Conservation (phyloP, 2,888 invertebrate genomes). For the Nemotelus nigrinus region DNA sequence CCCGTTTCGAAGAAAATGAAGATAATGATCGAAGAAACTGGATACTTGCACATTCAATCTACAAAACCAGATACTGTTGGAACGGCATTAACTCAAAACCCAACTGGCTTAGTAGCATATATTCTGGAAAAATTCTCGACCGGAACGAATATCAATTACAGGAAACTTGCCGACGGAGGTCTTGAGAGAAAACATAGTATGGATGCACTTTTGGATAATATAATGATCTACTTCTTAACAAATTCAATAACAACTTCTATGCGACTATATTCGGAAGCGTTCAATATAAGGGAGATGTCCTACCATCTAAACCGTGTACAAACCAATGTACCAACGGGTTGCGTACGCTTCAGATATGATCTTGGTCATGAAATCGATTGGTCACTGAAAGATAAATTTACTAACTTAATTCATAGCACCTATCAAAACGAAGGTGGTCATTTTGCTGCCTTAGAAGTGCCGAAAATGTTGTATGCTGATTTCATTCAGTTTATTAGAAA, state of each 20-base stretch:
- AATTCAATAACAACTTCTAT: slow-evolving; percentile 77
- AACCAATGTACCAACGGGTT: slow-evolving; percentile 76
- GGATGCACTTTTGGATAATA: slow-evolving; percentile 72
- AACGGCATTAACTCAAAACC: slow-evolving; percentile 64
- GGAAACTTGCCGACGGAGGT: slow-evolving; percentile 71
- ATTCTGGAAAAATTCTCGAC: slow-evolving; percentile 87
- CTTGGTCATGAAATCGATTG: slow-evolving; percentile 70
- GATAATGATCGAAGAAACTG: slow-evolving; percentile 65
- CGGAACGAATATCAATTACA: slow-evolving; percentile 71
- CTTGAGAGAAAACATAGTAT: slow-evolving; percentile 68
- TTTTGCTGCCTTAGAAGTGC: slow-evolving; percentile 85
- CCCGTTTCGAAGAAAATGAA: slow-evolving; percentile 60
- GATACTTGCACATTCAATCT: slow-evolving; percentile 80
- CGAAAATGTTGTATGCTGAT: slow-evolving; percentile 76
- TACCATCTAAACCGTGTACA: slow-evolving; percentile 67
- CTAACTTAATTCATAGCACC: slow-evolving; percentile 75
- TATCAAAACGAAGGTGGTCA: slow-evolving; percentile 80
- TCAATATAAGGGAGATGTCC: slow-evolving; percentile 55
- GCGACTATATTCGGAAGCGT: slow-evolving; percentile 75
- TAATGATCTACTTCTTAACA: slow-evolving; percentile 84
- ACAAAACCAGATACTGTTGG: slow-evolving; percentile 91
- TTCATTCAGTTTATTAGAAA: slow-evolving; percentile 71
- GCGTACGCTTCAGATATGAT: slow-evolving; percentile 80
- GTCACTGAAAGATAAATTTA: slow-evolving; percentile 70
- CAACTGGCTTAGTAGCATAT: slow-evolving; percentile 87